These are phyloP conservation scores for Ornithoptera priamus DNA, from an alignment of 2,888 invertebrate genomes.

Conservation along the genomic window DNA sequence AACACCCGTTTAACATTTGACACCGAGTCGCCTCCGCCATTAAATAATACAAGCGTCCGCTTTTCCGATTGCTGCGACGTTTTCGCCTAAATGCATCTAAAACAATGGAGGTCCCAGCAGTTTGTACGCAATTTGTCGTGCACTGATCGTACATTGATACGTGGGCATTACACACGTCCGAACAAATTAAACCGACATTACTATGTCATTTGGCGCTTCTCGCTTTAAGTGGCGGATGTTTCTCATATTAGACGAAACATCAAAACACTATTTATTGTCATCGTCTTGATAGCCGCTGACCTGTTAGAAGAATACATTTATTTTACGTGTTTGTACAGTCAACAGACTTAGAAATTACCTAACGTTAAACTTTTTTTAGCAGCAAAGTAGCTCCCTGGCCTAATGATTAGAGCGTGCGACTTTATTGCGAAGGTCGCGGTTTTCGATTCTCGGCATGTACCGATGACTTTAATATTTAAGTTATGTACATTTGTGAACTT, in stretches of 20 bases:
- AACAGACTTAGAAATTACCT: no score
- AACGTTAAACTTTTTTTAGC: no score
- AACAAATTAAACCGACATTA: constrained; percentile 32
- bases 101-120: constrained; percentile 29
- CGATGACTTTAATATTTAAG: no score
- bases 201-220: constrained; percentile 29
- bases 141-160: constrained; percentile 22
- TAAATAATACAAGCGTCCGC: not conserved
- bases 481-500: no score
- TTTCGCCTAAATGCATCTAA: constrained; percentile 13
- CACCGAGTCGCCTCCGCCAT: not conserved
- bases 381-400: no score
- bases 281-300: constrained; percentile 35
- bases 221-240: constrained; percentile 37
- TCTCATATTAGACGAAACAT: constrained; percentile 24
- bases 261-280: constrained; percentile 25
- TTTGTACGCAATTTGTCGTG: constrained; percentile 23
- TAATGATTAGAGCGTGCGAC: no score
- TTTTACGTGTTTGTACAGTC: not conserved
- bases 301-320: not conserved
- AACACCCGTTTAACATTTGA: not conserved
- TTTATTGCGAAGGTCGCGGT: no score
- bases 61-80: not conserved
- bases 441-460: no score
- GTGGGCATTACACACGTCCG: constrained; percentile 31